A percentile compares a stretch with the other conserved stretches of the same genome.
Conservation (phyloP, 1,140 invertebrate species). For the Drosophila oshimai region DNA sequence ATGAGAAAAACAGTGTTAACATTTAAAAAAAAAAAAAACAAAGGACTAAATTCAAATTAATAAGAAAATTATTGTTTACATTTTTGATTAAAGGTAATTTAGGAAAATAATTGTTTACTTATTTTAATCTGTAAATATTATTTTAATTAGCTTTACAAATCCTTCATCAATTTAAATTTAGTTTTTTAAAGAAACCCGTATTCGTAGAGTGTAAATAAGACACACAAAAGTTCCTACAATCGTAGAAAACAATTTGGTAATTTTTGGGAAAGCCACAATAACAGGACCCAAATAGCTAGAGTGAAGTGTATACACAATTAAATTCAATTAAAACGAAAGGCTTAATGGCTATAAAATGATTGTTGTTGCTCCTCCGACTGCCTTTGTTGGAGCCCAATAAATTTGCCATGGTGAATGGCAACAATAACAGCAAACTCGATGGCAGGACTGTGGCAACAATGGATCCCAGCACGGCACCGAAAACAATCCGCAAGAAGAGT, state of each 20-base stretch:
- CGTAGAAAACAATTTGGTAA: slow-evolving; percentile 41
- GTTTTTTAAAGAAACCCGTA: too few relatives aligned
- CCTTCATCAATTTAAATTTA: not conserved
- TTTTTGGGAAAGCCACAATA: slow-evolving; percentile 26
- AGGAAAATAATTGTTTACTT: too few relatives aligned
- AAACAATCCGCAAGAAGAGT: slow-evolving; percentile 28
- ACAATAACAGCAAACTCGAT: slow-evolving; percentile 21
- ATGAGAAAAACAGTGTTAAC: too few relatives aligned
- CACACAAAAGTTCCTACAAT: not conserved
- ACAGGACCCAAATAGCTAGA: slow-evolving; percentile 21
- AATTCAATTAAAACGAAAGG: slow-evolving; percentile 76
- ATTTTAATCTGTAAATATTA: too few relatives aligned
- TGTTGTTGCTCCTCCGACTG: slow-evolving; percentile 31
- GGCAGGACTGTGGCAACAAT: slow-evolving; percentile 19
- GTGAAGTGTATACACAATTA: slow-evolving; percentile 68
- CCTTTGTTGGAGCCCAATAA: slow-evolving; percentile 35
- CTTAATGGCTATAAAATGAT: slow-evolving; percentile 75
- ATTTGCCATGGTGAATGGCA: slow-evolving; percentile 46
- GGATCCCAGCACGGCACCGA: slow-evolving; percentile 17
- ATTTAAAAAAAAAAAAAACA: too few relatives aligned
- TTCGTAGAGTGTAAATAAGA: slow-evolving; percentile 1
- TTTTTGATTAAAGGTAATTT: too few relatives aligned
- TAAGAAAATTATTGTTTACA: too few relatives aligned
- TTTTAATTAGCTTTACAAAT: too few relatives aligned
- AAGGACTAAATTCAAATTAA: too few relatives aligned